Conservation (phyloP, 1,140 invertebrate species). For the Tetragonula clypearis region DNA sequence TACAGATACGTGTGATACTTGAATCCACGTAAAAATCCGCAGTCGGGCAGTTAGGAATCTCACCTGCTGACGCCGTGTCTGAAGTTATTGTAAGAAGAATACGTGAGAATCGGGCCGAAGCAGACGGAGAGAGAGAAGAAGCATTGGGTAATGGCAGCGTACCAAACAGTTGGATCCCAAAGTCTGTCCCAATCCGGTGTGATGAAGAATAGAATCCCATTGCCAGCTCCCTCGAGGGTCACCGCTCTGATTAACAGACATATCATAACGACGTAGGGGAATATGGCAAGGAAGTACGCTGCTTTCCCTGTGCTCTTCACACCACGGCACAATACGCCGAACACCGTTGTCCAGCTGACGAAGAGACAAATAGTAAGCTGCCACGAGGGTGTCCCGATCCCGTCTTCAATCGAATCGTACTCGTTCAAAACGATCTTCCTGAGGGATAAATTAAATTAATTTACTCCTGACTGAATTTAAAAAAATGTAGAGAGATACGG, state of each 20-base stretch:
- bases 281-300: constrained; percentile 88
- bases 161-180: constrained; percentile 89
- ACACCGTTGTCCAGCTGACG: constrained; percentile 87
- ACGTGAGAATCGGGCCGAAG: constrained; percentile 91
- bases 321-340: constrained; percentile 85
- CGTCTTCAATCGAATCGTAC: constrained; percentile 83
- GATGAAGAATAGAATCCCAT: constrained; percentile 87
- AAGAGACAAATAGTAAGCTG: constrained; percentile 86
- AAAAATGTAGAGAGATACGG: too few relatives aligned
- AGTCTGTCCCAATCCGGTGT: constrained; percentile 87
- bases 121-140: constrained; percentile 93
- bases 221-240: constrained; percentile 84
- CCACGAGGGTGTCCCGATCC: constrained; percentile 85
- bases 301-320: constrained; percentile 86
- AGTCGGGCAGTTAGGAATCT: constrained; percentile 2
- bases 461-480: too few relatives aligned
- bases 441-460: constrained; percentile 16
- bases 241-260: constrained; percentile 85
- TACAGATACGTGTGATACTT: too few relatives aligned
- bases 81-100: constrained; percentile 92
- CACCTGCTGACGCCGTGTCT: constrained; percentile 90
- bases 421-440: constrained; percentile 84
- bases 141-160: constrained; percentile 92
- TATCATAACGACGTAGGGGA: constrained; percentile 88
- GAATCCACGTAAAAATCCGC: too few relatives aligned